Evolutionary conservation across 2,888 invertebrate species (phyloP).

Genomic region (Dolichomitus sp.): DNA sequence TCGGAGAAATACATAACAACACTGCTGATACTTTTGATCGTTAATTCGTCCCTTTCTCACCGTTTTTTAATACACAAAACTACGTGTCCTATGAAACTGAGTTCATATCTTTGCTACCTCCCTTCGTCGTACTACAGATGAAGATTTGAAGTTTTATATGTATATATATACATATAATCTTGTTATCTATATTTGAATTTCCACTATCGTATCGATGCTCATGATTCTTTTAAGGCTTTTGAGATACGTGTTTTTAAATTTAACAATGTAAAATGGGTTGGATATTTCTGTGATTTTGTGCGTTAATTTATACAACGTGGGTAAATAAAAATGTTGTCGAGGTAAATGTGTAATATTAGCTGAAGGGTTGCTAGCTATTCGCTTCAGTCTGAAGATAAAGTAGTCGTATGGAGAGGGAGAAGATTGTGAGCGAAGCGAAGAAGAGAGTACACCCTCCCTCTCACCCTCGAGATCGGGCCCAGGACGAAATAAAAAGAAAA

Average conservation of each 20-base stretch:
- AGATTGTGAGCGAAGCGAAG: slow-evolving; percentile 5
- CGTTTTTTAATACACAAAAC: not conserved
- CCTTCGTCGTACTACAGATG: not conserved
- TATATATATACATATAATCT: not conserved
- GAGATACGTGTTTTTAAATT: not conserved
- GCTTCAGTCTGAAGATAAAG: slow-evolving; percentile 19
- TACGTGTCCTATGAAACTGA: not conserved
- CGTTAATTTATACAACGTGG: not conserved
- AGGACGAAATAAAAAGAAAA: slow-evolving; percentile 58
- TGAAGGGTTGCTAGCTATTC: slow-evolving; percentile 18
- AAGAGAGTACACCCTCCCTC: slow-evolving; percentile 31
- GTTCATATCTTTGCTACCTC: not conserved
- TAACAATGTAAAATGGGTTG: not conserved
- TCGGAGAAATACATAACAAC: not conserved
- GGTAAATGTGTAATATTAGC: slow-evolving; percentile 1
- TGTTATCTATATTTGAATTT: slow-evolving; percentile 53
- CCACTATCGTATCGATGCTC: slow-evolving; percentile 7
- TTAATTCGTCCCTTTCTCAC: not conserved
- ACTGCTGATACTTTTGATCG: not conserved
- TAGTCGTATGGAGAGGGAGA: slow-evolving; percentile 2
- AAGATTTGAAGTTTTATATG: not conserved
- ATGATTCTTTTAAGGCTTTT: not conserved
- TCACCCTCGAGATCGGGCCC: slow-evolving; percentile 54
- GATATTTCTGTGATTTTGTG: not conserved
- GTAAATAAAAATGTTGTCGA: not conserved